Evolutionary conservation across 2,113 vertebrate genomes (phyloP).

Genomic region (Verasper variegatus): DNA sequence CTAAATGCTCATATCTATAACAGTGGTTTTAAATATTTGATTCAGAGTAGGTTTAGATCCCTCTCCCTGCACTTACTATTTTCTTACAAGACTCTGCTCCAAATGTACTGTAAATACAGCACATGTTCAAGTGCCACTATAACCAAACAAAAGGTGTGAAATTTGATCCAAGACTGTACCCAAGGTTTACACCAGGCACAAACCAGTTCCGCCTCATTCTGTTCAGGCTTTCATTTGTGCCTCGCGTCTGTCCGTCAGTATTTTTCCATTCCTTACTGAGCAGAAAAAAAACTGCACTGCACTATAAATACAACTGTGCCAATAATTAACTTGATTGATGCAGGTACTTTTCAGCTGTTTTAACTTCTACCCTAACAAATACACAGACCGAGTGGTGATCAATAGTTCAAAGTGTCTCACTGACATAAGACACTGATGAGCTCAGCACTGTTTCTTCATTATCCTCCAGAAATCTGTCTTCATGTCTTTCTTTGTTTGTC

Average conservation of each 20-base stretch:
- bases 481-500: background rate
- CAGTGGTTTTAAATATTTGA: too few relatives aligned
- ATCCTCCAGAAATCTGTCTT: background rate
- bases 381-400: background rate
- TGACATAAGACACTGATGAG: conserved; percentile 6
- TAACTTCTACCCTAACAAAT: background rate
- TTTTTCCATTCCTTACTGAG: conserved; percentile 50
- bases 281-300: conserved; percentile 6
- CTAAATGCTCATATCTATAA: background rate
- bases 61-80: too few relatives aligned
- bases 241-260: conserved; percentile 1
- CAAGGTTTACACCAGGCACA: conserved; percentile 14
- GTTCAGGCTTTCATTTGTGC: conserved; percentile 1
- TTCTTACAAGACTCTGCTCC: too few relatives aligned
- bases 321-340: conserved; percentile 40
- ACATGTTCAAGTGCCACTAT: background rate
- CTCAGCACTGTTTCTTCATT: background rate
- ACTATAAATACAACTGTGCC: conserved; percentile 26
- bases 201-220: conserved; percentile 73
- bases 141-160: conserved; percentile 46
- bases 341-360: conserved; percentile 11
- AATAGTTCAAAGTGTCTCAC: background rate
- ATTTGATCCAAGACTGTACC: conserved; percentile 28
- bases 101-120: background rate
- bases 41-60: too few relatives aligned